These are phyloP conservation scores for Bombyx huttoni DNA, from an alignment of 2,888 invertebrate species.

Conservation along the genomic window DNA sequence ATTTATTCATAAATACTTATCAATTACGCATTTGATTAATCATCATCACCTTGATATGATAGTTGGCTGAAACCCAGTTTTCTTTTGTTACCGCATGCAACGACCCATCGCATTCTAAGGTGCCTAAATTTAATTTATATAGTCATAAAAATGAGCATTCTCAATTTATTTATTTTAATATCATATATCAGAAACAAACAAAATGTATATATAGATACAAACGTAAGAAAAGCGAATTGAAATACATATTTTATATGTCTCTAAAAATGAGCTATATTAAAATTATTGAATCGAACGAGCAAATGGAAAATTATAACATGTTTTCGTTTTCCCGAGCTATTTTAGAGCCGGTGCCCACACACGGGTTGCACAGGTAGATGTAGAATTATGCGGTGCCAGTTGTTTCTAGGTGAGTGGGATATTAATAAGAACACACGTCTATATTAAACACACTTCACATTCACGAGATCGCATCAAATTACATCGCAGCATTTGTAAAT, in stretches of 20 bases:
- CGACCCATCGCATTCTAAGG: background rate
- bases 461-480: constrained; percentile 41
- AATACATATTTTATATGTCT: too few relatives aligned
- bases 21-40: background rate
- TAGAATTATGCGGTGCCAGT: constrained; percentile 28
- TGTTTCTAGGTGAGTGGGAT: constrained; percentile 42
- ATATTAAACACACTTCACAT: constrained; percentile 40
- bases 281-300: background rate
- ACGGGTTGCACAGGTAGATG: constrained; percentile 39
- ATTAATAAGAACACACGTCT: constrained; percentile 43
- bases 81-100: background rate
- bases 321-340: constrained; percentile 31
- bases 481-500: constrained; percentile 14
- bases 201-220: too few relatives aligned
- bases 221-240: too few relatives aligned
- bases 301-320: constrained; percentile 6
- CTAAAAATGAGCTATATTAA: too few relatives aligned
- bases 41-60: background rate
- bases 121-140: background rate
- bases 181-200: background rate
- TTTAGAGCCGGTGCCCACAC: constrained; percentile 27
- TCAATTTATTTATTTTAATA: background rate
- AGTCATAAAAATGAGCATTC: background rate
- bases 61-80: background rate
- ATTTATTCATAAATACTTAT: background rate